Evolutionary conservation across 2,797 vertebrate species (phyloP).

Genomic region (Premnoplex brunnescens): DNA sequence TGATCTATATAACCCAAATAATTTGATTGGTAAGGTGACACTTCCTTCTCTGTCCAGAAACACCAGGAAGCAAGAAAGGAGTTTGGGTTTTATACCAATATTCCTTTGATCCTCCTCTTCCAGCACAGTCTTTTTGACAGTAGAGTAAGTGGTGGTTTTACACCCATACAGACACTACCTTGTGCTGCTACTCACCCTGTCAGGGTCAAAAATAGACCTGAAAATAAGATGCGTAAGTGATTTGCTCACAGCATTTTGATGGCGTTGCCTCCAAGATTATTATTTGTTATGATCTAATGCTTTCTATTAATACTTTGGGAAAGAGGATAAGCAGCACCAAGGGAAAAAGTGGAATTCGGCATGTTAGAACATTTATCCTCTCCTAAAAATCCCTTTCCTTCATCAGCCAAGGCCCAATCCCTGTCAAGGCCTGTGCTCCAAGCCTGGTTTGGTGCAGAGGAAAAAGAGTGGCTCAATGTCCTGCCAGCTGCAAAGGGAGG

Average conservation of each 20-base stretch:
- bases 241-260: neutral
- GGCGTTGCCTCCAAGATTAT: neutral
- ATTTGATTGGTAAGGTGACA: neutral
- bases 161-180: neutral
- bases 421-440: neutral
- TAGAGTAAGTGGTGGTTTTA: neutral
- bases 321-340: neutral
- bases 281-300: conserved; percentile 4
- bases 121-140: neutral
- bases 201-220: conserved; percentile 46
- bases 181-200: neutral
- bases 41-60: neutral
- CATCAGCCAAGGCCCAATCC: neutral
- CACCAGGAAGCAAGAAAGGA: neutral
- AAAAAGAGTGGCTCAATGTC: neutral
- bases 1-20: neutral
- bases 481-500: neutral
- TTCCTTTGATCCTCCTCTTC: neutral
- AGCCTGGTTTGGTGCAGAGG: neutral
- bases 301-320: conserved; percentile 53
- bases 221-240: neutral
- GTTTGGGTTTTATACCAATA: neutral
- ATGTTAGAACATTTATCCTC: neutral
- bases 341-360: neutral
- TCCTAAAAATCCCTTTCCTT: neutral